phyloP scores from a whole-genome alignment of 2,797 vertebrate genomes.

The Taenioides sp. region DNA sequence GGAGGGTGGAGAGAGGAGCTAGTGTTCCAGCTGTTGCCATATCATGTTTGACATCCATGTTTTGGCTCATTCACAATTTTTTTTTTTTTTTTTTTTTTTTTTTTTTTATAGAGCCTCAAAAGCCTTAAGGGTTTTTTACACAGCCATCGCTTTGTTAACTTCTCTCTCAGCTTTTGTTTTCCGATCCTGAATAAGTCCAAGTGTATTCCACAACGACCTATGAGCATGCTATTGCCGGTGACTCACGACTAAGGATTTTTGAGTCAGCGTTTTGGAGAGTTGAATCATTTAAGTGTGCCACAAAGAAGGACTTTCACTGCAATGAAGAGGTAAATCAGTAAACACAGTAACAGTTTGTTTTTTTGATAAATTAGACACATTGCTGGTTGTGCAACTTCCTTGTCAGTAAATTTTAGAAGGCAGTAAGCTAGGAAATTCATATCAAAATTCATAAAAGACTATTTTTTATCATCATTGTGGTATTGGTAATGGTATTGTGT shows the following conservation, averaged over 20 bases:
- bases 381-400: not conserved
- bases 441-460: too few relatives aligned
- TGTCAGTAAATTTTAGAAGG: not conserved
- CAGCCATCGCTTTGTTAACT: not conserved
- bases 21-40: slow-evolving; percentile 77
- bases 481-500: too few relatives aligned
- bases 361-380: not conserved
- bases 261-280: slow-evolving; percentile 20
- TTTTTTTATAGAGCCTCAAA: not conserved
- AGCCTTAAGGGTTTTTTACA: slow-evolving; percentile 7
- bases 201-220: slow-evolving; percentile 20
- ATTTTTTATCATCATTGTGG: too few relatives aligned
- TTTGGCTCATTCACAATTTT: slow-evolving; percentile 28
- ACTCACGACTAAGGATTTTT: slow-evolving; percentile 13
- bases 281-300: slow-evolving; percentile 6
- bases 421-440: too few relatives aligned
- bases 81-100: too few relatives aligned
- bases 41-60: slow-evolving; percentile 77
- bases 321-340: slow-evolving; percentile 15
- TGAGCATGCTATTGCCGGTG: slow-evolving; percentile 39
- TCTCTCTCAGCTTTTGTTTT: slow-evolving; percentile 7
- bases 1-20: slow-evolving; percentile 38
- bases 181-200: not conserved
- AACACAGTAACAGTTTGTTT: slow-evolving; percentile 24
- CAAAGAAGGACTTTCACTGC: slow-evolving; percentile 12